Conservation (phyloP, 1,140 invertebrate genomes). For the Berghia stephanieae region DNA sequence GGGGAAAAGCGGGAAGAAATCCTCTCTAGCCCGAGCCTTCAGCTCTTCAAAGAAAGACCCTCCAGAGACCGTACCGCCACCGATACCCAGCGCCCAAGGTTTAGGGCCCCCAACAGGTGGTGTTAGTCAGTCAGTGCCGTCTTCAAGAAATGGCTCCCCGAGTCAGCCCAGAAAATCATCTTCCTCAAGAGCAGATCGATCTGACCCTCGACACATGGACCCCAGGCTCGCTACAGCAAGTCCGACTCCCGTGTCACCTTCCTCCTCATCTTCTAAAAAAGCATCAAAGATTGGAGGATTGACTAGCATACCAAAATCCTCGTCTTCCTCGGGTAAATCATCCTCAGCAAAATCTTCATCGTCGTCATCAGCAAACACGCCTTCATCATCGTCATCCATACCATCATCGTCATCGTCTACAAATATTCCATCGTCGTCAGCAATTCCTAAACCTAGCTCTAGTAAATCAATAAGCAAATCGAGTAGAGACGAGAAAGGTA, state of each 20-base stretch:
- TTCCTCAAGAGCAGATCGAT: background rate
- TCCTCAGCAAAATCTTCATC: conserved; percentile 31
- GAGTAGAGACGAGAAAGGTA: conserved; percentile 45
- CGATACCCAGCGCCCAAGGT: conserved; percentile 25
- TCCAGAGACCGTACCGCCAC: conserved; percentile 33
- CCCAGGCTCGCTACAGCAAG: conserved; percentile 30
- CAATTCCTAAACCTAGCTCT: conserved; percentile 47
- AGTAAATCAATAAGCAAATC: conserved; percentile 43
- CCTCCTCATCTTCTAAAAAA: conserved; percentile 42
- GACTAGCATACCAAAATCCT: conserved; percentile 49
- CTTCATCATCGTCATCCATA: conserved; percentile 28
- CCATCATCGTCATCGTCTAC: conserved; percentile 39
- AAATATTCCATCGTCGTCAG: conserved; percentile 41
- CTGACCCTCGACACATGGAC: background rate
- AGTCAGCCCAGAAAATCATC: conserved; percentile 20
- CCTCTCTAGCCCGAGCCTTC: conserved; percentile 42
- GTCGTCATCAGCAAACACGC: conserved; percentile 31
- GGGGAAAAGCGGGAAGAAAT: conserved; percentile 49
- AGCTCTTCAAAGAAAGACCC: conserved; percentile 46
- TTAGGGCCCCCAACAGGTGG: conserved; percentile 28
- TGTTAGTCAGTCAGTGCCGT: background rate
- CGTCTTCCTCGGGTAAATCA: conserved; percentile 34
- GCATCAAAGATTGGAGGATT: conserved; percentile 56
- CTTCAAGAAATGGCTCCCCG: conserved; percentile 10
- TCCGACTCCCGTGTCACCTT: conserved; percentile 35